Evolutionary conservation across 2,888 invertebrate genomes (phyloP).

Genomic region (Hypolimnas misippus): DNA sequence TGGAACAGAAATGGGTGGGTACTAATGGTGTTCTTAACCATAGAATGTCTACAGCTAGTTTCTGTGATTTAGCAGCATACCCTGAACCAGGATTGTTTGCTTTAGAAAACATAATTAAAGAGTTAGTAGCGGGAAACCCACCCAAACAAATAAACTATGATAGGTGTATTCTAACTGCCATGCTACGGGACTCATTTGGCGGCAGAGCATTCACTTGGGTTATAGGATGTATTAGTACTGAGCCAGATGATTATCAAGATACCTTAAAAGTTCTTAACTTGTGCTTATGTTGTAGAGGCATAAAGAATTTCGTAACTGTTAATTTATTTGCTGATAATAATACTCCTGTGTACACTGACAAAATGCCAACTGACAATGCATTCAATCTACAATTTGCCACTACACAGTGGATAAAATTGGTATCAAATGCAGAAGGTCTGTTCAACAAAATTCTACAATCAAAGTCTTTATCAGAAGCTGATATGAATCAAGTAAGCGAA

Average conservation of each 20-base stretch:
- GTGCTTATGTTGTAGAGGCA: constrained; percentile 86
- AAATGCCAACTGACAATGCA: constrained; percentile 67
- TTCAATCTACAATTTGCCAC: constrained; percentile 93
- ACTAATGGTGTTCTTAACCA: constrained; percentile 88
- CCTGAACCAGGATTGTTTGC: constrained; percentile 87
- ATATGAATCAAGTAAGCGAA: constrained; percentile 89
- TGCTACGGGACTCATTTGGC: constrained; percentile 89
- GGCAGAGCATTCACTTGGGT: constrained; percentile 90
- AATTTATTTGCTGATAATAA: constrained; percentile 88
- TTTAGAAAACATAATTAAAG: constrained; percentile 86
- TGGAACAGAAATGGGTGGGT: constrained; percentile 89
- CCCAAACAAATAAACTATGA: constrained; percentile 83
- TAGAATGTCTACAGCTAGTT: constrained; percentile 89
- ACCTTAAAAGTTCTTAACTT: constrained; percentile 88
- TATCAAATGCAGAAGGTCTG: constrained; percentile 93
- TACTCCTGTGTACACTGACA: constrained; percentile 80
- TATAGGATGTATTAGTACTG: constrained; percentile 88
- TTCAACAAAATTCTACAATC: constrained; percentile 89
- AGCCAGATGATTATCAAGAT: constrained; percentile 87
- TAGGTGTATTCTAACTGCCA: constrained; percentile 87
- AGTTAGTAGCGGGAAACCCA: constrained; percentile 81
- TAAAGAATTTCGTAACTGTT: constrained; percentile 88
- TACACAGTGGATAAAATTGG: constrained; percentile 91
- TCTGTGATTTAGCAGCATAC: constrained; percentile 86
- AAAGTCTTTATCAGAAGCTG: constrained; percentile 87